A percentile compares a stretch with the other conserved stretches of the same genome.
phyloP scores from a whole-genome alignment of 2,113 vertebrate species.

The Sakesphorus luctuosus region DNA sequence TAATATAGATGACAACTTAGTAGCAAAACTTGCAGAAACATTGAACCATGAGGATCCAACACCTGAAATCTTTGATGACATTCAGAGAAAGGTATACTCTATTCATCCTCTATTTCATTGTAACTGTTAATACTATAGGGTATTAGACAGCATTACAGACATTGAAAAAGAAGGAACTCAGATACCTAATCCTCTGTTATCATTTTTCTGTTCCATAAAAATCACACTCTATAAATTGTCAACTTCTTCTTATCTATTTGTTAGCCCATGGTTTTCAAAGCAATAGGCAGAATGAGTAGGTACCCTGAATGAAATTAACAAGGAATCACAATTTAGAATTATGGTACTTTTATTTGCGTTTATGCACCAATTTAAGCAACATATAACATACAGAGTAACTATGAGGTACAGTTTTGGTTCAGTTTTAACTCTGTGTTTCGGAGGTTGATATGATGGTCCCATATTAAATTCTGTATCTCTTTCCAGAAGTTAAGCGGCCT shows the following conservation, averaged over 20 bases:
- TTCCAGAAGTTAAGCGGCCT: neutral
- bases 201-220: neutral
- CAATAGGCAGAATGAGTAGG: neutral
- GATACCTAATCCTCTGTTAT: neutral
- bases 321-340: neutral
- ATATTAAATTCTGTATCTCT: neutral
- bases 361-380: neutral
- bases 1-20: conserved; percentile 87
- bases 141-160: neutral
- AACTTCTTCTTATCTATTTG: rapidly evolving
- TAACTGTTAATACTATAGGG: neutral
- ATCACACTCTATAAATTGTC: neutral
- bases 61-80: conserved; percentile 97
- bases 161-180: neutral
- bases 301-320: neutral
- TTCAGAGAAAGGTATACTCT: conserved; percentile 90
- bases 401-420: neutral
- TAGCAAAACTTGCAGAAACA: conserved; percentile 88
- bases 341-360: neutral
- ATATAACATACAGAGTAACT: neutral
- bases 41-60: conserved; percentile 94
- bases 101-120: neutral
- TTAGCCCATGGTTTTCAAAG: neutral
- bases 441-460: neutral
- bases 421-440: neutral